Base-by-base conservation (phyloP, 2,113 vertebrate species). In the Phalacrocorax pelagicus region DNA sequence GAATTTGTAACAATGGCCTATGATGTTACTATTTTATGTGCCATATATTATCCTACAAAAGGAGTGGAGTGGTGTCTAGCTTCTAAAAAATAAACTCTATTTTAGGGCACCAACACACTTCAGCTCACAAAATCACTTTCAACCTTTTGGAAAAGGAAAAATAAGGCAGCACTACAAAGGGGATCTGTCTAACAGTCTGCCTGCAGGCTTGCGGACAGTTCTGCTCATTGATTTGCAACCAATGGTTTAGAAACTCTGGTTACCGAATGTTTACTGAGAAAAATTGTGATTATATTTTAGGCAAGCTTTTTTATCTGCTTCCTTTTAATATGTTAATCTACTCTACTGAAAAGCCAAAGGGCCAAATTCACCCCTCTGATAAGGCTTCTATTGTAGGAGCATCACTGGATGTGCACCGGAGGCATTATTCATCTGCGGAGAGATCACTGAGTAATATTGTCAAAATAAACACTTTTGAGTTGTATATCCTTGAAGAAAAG, bases 241-340 rank as follows among this genome's bases (percentile, higher is more conserved):
- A 65, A 42, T 20, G 54, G 14, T 65, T 94, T 89, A 54, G 78
- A 81, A 96, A 79, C 34, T 65, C 44, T 5, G 8, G 21, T 69
- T 72, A 65, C 58, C 0, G 21, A 75, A 72, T 89, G 70, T 94
- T 95, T 92, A 96, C 91, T 54, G 81, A 85, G 84, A 95, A 94
- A 94, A 95, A 82, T 66, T 80, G 34, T 58, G 66, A 96, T 94
- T 94, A 81, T 49, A 70, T 95, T 95, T 91, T 82, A 91, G 81
- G 81, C 54, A 73, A 82, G 77, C 34, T 90, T 87, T 90, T 95
- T 93, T 97, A 96, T 95, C 89, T 94, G 62, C 81, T 95, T 61
- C 88, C 86, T 96, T 95, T 95, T 96, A 95, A 94, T 97, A 81
- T 97, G 94, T 85, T 97, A 97, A 96, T 95, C 94, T 61, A 84